Conservation (phyloP, 2,113 vertebrate species). For the Stictonetta naevosa region DNA sequence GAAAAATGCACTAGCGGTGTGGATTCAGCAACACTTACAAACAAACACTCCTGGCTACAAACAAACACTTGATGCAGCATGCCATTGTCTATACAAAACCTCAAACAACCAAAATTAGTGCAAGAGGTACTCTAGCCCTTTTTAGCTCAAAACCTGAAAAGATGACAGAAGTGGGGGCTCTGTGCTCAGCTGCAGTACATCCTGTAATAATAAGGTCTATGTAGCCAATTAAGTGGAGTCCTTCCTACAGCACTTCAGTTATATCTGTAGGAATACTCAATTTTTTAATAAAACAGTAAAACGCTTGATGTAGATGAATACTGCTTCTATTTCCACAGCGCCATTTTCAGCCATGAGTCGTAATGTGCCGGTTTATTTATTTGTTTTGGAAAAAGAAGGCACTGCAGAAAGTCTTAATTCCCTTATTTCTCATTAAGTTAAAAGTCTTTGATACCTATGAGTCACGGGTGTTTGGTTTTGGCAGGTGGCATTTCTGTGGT, state of each 20-base stretch:
- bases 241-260: neutral
- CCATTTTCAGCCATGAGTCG: neutral
- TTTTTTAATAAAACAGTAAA: neutral
- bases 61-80: neutral
- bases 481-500: neutral
- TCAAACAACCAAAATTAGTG: neutral
- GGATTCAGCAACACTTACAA: neutral
- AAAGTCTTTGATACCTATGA: neutral
- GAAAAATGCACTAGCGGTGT: neutral
- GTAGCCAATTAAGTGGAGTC: neutral
- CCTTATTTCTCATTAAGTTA: neutral
- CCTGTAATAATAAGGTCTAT: neutral
- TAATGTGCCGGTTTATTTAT: neutral
- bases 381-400: neutral
- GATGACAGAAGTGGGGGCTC: neutral
- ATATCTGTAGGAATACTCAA: neutral
- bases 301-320: neutral
- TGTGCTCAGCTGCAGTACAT: neutral
- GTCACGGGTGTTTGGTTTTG: neutral
- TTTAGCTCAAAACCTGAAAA: neutral
- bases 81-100: neutral
- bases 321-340: neutral
- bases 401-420: neutral
- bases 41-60: neutral
- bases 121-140: neutral